Percentiles rank a stretch among this genome's conserved stretches.
Conservation (phyloP, 2,888 invertebrate genomes). For the Cataglyphis rosenhaueri region DNA sequence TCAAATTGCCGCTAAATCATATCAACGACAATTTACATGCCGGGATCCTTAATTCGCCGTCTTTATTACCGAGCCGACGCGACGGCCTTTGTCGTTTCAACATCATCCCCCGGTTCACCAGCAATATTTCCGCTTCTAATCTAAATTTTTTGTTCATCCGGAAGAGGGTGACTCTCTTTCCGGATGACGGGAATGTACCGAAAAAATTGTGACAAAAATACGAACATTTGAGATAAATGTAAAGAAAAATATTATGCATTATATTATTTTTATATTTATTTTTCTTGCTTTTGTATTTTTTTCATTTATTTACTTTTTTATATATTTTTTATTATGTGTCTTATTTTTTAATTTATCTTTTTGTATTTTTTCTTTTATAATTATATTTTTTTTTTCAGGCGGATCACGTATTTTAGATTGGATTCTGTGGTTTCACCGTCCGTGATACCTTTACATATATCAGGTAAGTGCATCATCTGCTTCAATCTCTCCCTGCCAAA, state of each 20-base stretch:
- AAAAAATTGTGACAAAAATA: background rate
- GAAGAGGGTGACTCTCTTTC: background rate
- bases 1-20: conserved; percentile 79
- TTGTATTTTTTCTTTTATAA: background rate
- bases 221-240: no score
- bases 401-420: no score
- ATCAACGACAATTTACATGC: conserved; percentile 77
- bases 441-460: background rate
- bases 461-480: conserved; percentile 19
- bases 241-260: background rate
- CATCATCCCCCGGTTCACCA: conserved; percentile 12
- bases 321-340: background rate
- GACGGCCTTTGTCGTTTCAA: conserved; percentile 38
- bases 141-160: conserved; percentile 21
- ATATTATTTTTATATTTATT: background rate
- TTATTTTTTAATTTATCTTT: background rate
- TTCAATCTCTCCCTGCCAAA: background rate
- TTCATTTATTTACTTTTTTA: background rate
- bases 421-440: background rate
- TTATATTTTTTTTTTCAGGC: background rate
- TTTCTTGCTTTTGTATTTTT: background rate
- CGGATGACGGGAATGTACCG: conserved; percentile 4
- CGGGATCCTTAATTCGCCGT: conserved; percentile 70
- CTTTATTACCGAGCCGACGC: conserved; percentile 61
- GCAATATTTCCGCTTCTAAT: conserved; percentile 17